Percentiles rank a stretch among this genome's conserved stretches.
Conservation (phyloP, 2,888 invertebrate species). For the Syritta pipiens region DNA sequence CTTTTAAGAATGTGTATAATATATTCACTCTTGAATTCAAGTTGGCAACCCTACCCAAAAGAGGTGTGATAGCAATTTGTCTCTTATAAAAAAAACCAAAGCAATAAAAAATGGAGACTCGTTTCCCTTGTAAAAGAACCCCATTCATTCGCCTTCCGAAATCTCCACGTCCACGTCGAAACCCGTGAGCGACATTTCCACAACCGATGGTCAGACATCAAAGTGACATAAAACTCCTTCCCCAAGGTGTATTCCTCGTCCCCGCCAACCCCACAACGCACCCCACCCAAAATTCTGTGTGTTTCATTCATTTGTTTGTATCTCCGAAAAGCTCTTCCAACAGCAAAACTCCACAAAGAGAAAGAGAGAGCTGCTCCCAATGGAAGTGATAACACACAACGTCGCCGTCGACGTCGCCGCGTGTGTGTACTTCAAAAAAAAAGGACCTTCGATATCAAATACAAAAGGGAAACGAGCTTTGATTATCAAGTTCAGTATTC, state of each 20-base stretch:
- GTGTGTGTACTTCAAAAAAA: conserved; percentile 25
- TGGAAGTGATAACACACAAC: conserved; percentile 58
- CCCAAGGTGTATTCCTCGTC: not conserved
- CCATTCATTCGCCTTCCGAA: conserved; percentile 15
- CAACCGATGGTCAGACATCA: conserved; percentile 14
- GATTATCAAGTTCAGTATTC: conserved; percentile 68
- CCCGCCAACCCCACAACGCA: not conserved
- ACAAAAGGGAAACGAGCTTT: conserved; percentile 68
- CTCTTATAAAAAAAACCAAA: conserved; percentile 27
- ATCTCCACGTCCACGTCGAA: not conserved
- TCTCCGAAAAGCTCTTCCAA: conserved; percentile 46
- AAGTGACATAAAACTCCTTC: conserved; percentile 22
- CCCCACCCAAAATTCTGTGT: conserved; percentile 5
- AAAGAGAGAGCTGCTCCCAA: conserved; percentile 30
- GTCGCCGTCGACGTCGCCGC: not conserved
- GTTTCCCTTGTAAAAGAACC: conserved; percentile 12
- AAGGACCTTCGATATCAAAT: conserved; percentile 64
- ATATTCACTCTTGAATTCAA: too few relatives aligned
- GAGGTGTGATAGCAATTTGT: conserved; percentile 48
- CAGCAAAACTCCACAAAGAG: not conserved
- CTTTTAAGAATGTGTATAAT: too few relatives aligned
- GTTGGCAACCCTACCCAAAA: conserved; percentile 27
- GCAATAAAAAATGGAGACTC: conserved; percentile 29
- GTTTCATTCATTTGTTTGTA: conserved; percentile 29
- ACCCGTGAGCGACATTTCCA: not conserved